Conservation (phyloP, 2,797 vertebrate genomes). For the Notolepis coatsorum region DNA sequence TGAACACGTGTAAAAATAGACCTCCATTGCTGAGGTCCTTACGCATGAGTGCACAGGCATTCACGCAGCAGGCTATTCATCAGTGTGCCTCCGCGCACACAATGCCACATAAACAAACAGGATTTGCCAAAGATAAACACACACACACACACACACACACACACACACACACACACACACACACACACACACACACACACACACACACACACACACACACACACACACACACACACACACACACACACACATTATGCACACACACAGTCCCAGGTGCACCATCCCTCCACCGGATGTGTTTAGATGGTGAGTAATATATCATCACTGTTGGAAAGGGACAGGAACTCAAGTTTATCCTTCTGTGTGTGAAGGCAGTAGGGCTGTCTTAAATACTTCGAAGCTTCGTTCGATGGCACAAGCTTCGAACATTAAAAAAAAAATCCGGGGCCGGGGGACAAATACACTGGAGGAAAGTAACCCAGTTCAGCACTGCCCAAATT, state of each 20-base stretch:
- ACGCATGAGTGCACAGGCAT: conserved; percentile 50
- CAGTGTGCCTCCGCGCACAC: background rate
- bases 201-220: background rate
- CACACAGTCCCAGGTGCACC: background rate
- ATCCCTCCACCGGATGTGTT: background rate
- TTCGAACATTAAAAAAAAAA: no score
- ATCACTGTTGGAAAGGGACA: background rate
- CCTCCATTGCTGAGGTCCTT: conserved; percentile 20
- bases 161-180: background rate
- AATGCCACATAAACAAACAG: conserved; percentile 12
- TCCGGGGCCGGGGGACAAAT: no score
- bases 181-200: background rate
- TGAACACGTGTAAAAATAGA: conserved; percentile 72
- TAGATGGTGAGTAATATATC: conserved; percentile 4
- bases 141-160: background rate
- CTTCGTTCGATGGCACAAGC: no score
- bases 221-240: background rate
- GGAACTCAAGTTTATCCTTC: background rate
- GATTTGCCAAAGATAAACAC: no score
- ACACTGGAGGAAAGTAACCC: no score
- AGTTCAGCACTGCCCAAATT: no score
- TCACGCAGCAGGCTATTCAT: conserved; percentile 7
- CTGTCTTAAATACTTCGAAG: no score
- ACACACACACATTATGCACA: no score
- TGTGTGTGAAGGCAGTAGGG: background rate